These are phyloP conservation scores for Oasisia sp. DNA, from an alignment of 2,888 invertebrate species.

Conservation along the genomic window DNA sequence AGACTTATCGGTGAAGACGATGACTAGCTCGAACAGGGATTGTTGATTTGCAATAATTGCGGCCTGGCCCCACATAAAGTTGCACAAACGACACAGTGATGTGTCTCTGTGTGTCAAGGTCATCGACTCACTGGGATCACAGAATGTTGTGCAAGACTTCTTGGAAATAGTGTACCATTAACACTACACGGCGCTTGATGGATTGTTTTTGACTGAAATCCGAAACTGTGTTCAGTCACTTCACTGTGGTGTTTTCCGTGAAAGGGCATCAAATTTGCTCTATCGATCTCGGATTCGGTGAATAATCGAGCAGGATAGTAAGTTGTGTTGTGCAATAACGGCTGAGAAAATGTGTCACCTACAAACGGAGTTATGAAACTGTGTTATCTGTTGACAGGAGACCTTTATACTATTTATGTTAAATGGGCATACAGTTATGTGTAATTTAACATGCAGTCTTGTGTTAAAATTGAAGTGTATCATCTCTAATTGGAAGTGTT, in stretches of 20 bases:
- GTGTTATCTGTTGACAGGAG: too few species aligned
- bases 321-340: too few species aligned
- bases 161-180: not conserved
- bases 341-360: too few species aligned
- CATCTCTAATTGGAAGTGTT: too few species aligned
- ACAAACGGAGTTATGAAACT: too few species aligned
- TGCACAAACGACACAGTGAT: not conserved
- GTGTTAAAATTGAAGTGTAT: too few species aligned
- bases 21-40: not conserved
- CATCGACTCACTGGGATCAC: not conserved
- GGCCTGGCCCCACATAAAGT: not conserved
- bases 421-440: too few species aligned
- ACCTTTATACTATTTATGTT: too few species aligned
- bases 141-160: not conserved
- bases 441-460: too few species aligned
- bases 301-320: not conserved
- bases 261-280: not conserved
- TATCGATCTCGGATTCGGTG: not conserved
- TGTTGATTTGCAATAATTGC: too few species aligned
- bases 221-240: not conserved
- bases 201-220: not conserved
- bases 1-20: too few species aligned
- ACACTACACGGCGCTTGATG: not conserved
- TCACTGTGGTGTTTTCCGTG: not conserved
- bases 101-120: not conserved